Percentiles rank a stretch among this genome's conserved stretches.
phyloP scores from a whole-genome alignment of 1,140 invertebrate species.

The Tetraneura akinire region DNA sequence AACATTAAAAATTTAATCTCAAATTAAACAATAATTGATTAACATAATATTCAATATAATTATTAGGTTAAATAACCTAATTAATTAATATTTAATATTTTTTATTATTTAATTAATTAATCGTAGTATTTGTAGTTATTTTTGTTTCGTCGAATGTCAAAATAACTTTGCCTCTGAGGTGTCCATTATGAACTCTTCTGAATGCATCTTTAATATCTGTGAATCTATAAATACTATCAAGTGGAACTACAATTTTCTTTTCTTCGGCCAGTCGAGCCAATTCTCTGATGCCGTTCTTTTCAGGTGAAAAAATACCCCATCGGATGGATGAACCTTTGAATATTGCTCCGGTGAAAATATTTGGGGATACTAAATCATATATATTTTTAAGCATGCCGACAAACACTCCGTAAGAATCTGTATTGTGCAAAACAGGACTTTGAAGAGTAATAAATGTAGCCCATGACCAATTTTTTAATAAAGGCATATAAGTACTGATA shows the following conservation, averaged over 20 bases:
- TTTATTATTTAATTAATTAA: too few species aligned
- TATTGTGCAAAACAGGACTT: constrained; percentile 77
- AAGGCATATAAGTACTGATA: constrained; percentile 60
- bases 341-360: constrained; percentile 60
- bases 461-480: constrained; percentile 69
- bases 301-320: constrained; percentile 79
- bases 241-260: constrained; percentile 69
- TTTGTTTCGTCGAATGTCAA: background rate
- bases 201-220: constrained; percentile 71
- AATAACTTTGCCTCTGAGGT: constrained; percentile 72
- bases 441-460: constrained; percentile 81
- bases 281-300: constrained; percentile 64
- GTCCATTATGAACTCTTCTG: constrained; percentile 66
- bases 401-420: constrained; percentile 76
- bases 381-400: constrained; percentile 66
- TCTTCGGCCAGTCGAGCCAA: constrained; percentile 66
- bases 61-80: too few species aligned
- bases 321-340: constrained; percentile 66
- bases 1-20: too few species aligned
- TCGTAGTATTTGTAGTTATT: too few species aligned
- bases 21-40: too few species aligned
- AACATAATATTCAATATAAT: too few species aligned
- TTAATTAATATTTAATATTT: too few species aligned
- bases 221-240: constrained; percentile 73
- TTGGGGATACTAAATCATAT: constrained; percentile 62